Percentiles rank a stretch among this genome's conserved stretches.
phyloP scores from a whole-genome alignment of 1,140 invertebrate genomes.

The Pseudomyrmex pallidus region DNA sequence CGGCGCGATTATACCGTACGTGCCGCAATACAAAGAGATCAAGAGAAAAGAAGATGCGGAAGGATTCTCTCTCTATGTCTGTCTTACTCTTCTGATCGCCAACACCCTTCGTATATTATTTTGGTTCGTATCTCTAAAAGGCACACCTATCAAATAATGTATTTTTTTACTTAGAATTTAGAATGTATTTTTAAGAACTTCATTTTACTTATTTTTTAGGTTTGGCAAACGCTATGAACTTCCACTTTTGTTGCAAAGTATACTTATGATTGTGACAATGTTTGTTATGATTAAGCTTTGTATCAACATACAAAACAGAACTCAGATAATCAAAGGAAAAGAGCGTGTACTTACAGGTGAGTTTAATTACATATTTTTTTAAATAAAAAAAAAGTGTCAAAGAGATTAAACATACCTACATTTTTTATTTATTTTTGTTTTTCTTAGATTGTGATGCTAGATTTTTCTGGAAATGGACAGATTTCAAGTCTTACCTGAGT shows the following conservation, averaged over 20 bases:
- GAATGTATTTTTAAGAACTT: no score
- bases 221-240: constrained; percentile 98
- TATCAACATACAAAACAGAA: constrained; percentile 93
- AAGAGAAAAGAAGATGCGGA: constrained; percentile 95
- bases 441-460: constrained; percentile 93
- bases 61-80: constrained; percentile 98
- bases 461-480: constrained; percentile 99
- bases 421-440: constrained; percentile 40
- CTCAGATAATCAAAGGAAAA: constrained; percentile 91
- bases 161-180: background rate
- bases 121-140: constrained; percentile 90
- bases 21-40: constrained; percentile 98
- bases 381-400: no score
- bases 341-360: constrained; percentile 95
- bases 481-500: constrained; percentile 98
- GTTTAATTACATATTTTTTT: background rate
- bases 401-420: background rate
- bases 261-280: constrained; percentile 99
- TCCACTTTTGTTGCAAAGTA: constrained; percentile 97
- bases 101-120: constrained; percentile 98
- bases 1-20: constrained; percentile 94
- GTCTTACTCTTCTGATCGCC: constrained; percentile 96
- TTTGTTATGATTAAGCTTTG: constrained; percentile 97
- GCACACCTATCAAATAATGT: background rate
- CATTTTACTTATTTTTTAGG: constrained; percentile 91